These are phyloP conservation scores for Pecten maximus DNA, from an alignment of 2,888 invertebrate species.

Conservation along the genomic window DNA sequence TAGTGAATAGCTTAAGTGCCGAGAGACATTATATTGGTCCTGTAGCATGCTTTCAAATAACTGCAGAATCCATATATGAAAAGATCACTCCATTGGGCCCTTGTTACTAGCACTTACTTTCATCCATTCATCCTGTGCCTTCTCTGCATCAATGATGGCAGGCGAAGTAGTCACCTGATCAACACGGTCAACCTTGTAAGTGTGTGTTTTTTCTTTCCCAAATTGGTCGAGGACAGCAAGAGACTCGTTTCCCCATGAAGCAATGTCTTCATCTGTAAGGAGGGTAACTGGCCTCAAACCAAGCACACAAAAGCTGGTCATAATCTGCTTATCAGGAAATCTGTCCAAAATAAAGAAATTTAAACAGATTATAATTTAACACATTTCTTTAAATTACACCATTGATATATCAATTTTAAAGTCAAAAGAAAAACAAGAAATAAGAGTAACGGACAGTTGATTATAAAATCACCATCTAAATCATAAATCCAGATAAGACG, in stretches of 20 bases:
- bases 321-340: slow-evolving; percentile 37
- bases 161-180: slow-evolving; percentile 10
- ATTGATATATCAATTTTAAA: neutral
- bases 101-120: slow-evolving; percentile 44
- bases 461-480: too few species aligned
- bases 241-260: slow-evolving; percentile 50
- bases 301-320: slow-evolving; percentile 50
- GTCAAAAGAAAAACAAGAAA: too few species aligned
- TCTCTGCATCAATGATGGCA: slow-evolving; percentile 39
- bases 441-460: too few species aligned
- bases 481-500: too few species aligned
- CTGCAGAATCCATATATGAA: too few species aligned
- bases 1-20: too few species aligned
- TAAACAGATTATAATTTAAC: too few species aligned
- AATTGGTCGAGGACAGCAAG: slow-evolving; percentile 49
- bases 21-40: too few species aligned
- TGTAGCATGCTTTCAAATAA: too few species aligned
- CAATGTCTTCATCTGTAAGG: slow-evolving; percentile 46
- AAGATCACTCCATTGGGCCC: too few species aligned
- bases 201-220: slow-evolving; percentile 44
- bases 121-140: slow-evolving; percentile 47
- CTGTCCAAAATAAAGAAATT: too few species aligned
- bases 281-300: slow-evolving; percentile 54
- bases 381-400: too few species aligned
- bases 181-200: slow-evolving; percentile 36